These are phyloP conservation scores for Leptocoma aspasia DNA, from an alignment of 2,113 vertebrate species.

Conservation along the genomic window DNA sequence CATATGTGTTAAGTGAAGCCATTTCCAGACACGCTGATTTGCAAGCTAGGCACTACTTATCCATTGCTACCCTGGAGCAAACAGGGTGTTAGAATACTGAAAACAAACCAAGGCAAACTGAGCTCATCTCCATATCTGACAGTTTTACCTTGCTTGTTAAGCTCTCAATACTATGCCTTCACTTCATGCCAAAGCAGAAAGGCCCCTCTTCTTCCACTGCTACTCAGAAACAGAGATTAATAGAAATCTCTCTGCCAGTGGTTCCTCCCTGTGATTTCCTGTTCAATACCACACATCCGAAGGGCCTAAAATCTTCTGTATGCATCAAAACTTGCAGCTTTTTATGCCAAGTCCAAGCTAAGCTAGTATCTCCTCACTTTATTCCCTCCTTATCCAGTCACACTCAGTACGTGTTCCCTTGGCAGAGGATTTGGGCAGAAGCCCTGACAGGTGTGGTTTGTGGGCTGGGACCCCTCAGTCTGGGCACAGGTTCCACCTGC, in stretches of 20 bases:
- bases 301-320: not conserved
- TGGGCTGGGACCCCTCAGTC: not conserved
- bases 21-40: not conserved
- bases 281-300: not conserved
- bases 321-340: not conserved
- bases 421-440: not conserved
- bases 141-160: not conserved
- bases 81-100: not conserved
- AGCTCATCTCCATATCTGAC: not conserved
- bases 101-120: not conserved
- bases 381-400: not conserved
- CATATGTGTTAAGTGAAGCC: not conserved
- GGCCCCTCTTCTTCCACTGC: not conserved
- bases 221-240: not conserved
- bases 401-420: not conserved
- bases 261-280: not conserved
- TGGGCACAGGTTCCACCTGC: not conserved
- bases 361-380: not conserved
- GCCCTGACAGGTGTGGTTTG: not conserved
- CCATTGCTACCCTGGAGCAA: not conserved
- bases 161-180: not conserved
- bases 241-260: not conserved
- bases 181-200: not conserved
- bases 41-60: not conserved
- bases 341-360: not conserved